Evolutionary conservation across 1,140 invertebrate species (phyloP), one percentile per base, ranked within the genome.

Genomic region (Tachypleus tridentatus): DNA sequence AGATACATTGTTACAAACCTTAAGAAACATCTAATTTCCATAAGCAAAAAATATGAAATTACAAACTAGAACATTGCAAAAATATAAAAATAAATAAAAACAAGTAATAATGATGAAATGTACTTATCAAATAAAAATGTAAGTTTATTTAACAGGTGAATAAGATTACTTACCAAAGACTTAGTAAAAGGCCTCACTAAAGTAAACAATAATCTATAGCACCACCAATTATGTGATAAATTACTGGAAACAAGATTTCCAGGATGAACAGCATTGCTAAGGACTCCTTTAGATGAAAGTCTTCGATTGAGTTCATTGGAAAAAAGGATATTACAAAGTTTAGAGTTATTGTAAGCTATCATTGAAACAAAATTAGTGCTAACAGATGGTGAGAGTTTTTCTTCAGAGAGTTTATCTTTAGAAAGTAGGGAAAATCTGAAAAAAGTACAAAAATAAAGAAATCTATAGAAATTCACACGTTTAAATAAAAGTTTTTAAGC

Each of bases 181-280:
- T 97, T 97, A 5, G 93, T 94, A 75, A 97, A 97, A 48, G 93
- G 93, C 51, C 90, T 79, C 3, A 88, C 88, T 4, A 93, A 10
- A n/a, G 82, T 79, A 75, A 89, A 94, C 0, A 90, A 70, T 0
- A 93, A 65, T 71, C 84, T 78, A 68, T 86, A 93, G 1, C 89
- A 68, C 89, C 90, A 96, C 83, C 88, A 94, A 74, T 89, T 81
- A 51, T 89, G 80, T n/a, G 83, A 76, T 4, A 97, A 47, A 66
- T 83, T 81, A 6, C 87, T 85, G 65, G 80, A 86, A 5, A 96
- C 86, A 83, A 95, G 83, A 75, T 96, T 97, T 29, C 94, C 94
- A 49, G 94, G 94, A 80, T 98, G 94, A 10, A 95, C 75, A 29
- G 87, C 84, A 76, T 91, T 89, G 3, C 87, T 84, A 49, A 79